Evolutionary conservation across 2,888 invertebrate species (phyloP), one percentile per base, ranked within the genome.

Genomic region (Steromphala cineraria): DNA sequence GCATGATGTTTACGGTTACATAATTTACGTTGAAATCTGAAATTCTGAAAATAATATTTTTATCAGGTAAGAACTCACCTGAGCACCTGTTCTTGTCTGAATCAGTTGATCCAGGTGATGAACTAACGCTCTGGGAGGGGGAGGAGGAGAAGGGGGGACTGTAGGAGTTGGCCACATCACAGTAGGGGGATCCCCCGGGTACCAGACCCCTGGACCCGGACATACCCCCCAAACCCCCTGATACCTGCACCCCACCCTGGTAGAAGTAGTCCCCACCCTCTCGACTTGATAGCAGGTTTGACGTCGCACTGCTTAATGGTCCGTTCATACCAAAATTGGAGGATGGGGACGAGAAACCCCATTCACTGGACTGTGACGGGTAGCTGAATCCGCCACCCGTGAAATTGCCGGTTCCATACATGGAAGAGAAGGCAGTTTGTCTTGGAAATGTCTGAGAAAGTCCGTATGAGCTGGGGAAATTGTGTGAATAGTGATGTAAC

Each of bases 401-500:
- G 53, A 82, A 79, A 67, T 79, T 79, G 15, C 79, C 80, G 3
- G 82, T 67, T n/a, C 81, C 81, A 75, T 83, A 83, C 83, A 83
- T 80, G 15, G 81, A 79, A 15, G 83, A 78, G 75, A 83, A 83
- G 13, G 83, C 79, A 5, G 77, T 52, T 55, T 81, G 83, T 79
- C 82, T 79, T 31, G 81, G 82, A 53, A 83, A 81, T 24, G 80
- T 55, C 62, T 80, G 83, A 17, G 80, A 80, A 24, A 85, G 78
- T 74, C 83, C 83, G 53, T 85, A 85, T 13, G 80, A 71, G n/a
- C 80, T 74, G 28, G 83, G 79, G 31, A 84, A 80, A 28, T 78
- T 81, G 71, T 82, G 82, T 24, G 87, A 84, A 83, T 86, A 87
- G 80, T 89, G 88, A 78, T 88, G 87, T 74, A 88, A 78, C 19